phyloP scores from a whole-genome alignment of 2,888 invertebrate genomes.

The Apodemia hepburni region DNA sequence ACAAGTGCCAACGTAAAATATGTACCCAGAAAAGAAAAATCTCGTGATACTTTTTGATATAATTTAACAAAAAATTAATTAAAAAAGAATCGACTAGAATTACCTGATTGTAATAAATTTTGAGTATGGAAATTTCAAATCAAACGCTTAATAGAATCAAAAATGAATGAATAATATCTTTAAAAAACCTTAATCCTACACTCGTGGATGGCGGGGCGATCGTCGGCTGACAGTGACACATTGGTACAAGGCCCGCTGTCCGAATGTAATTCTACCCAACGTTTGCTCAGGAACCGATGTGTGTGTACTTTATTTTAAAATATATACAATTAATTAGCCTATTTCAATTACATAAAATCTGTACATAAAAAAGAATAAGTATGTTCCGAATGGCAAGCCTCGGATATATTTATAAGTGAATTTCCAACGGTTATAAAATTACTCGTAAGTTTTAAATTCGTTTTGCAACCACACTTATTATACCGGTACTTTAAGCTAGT shows the following conservation, averaged over 20 bases:
- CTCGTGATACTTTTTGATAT: no score
- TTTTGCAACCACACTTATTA: no score
- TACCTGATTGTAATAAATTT: no score
- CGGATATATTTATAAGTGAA: neutral
- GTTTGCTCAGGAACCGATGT: conserved; percentile 38
- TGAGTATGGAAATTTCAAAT: neutral
- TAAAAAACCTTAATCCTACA: conserved; percentile 69
- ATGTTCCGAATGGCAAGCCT: neutral
- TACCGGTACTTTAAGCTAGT: no score
- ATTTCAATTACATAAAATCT: conserved; percentile 7
- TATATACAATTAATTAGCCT: conserved; percentile 52
- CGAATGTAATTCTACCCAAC: conserved; percentile 74
- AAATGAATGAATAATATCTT: conserved; percentile 62
- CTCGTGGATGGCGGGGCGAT: conserved; percentile 50
- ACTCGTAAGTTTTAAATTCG: no score
- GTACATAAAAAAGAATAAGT: neutral
- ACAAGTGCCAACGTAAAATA: no score
- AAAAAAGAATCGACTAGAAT: no score
- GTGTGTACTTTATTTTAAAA: conserved; percentile 55
- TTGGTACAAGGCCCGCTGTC: conserved; percentile 75
- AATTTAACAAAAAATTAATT: no score
- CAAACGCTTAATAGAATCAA: conserved; percentile 25
- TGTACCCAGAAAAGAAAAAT: no score
- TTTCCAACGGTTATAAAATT: no score
- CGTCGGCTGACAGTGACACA: conserved; percentile 77